These are phyloP conservation scores for Orgyia antiqua DNA, from an alignment of 2,888 invertebrate genomes.

Conservation along the genomic window DNA sequence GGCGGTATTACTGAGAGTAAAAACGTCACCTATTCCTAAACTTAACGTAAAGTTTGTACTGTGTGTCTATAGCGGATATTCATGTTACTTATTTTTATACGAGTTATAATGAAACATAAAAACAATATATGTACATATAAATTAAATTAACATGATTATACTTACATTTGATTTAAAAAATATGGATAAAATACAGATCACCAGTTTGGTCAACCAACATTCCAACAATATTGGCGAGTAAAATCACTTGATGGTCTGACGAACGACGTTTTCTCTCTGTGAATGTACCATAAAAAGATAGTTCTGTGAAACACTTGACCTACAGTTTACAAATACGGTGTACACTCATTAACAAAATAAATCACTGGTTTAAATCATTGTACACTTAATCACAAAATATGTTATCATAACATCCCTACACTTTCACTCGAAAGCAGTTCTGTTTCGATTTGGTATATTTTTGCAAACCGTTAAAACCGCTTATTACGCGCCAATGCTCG, in stretches of 20 bases:
- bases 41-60: no score
- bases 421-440: slow-evolving; percentile 63
- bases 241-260: slow-evolving; percentile 22
- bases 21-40: no score
- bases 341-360: slow-evolving; percentile 21
- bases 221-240: slow-evolving; percentile 19
- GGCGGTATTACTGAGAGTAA: no score
- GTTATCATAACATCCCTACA: slow-evolving; percentile 42
- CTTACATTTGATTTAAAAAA: slow-evolving; percentile 8
- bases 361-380: slow-evolving; percentile 20
- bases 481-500: slow-evolving; percentile 29
- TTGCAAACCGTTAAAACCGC: slow-evolving; percentile 44
- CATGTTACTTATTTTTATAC: no score
- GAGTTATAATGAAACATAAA: no score
- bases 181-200: slow-evolving; percentile 8
- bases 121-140: no score
- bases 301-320: slow-evolving; percentile 30
- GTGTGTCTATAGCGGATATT: no score
- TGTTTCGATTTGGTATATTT: slow-evolving; percentile 43
- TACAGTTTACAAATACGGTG: slow-evolving; percentile 22
- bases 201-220: slow-evolving; percentile 22
- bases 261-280: slow-evolving; percentile 28
- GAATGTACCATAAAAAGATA: slow-evolving; percentile 31
- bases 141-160: no score
- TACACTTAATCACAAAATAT: slow-evolving; percentile 34